Evolutionary conservation across 2,888 invertebrate species (phyloP), one percentile per base, ranked within the genome.

Genomic region (Lypha dubia): DNA sequence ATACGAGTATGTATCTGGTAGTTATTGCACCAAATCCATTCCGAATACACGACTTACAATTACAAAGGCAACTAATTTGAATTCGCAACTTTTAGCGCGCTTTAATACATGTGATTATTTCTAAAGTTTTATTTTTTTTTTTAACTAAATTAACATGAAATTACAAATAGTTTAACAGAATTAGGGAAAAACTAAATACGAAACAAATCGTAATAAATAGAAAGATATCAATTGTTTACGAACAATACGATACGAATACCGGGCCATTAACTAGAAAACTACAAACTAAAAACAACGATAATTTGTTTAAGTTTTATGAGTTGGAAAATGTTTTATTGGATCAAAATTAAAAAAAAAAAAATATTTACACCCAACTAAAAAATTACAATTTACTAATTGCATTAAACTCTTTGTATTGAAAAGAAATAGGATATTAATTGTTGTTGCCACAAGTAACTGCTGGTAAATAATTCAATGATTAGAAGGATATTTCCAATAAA

Each of bases 91-190:
- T 84, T 80, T 76, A 73, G 67, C 73, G 80, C 76, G 65, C 60
- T 76, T 76, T 84, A 84, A 73, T 80, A 60, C 81, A 75, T 81
- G 68, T 75, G 68, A 73, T 76, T 63, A 71, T 82, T 70, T 58
- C 15, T 22, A 84, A 84, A 28, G 79, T 35, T 77, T n/a, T n/a
- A n/a, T n/a, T n/a, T n/a, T n/a, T n/a, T n/a, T n/a, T 84, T 73
- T 46, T 77, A 84, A 84, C 81, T 81, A 84, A 84, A 73, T 84
- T 84, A 81, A 77, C 62, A 63, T 73, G 81, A 81, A 81, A 75
- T 81, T 70, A 68, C 75, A 63, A 82, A 82, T 71, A 46, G 70
- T 82, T 82, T 71, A 65, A 75, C 65, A 56, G 44, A 70, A 79
- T 44, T 62, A 44, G 22, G 41, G 44, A 79, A 41, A n/a, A 38